Evolutionary conservation across 2,888 invertebrate species (phyloP).

Genomic region (Netelia melanura): DNA sequence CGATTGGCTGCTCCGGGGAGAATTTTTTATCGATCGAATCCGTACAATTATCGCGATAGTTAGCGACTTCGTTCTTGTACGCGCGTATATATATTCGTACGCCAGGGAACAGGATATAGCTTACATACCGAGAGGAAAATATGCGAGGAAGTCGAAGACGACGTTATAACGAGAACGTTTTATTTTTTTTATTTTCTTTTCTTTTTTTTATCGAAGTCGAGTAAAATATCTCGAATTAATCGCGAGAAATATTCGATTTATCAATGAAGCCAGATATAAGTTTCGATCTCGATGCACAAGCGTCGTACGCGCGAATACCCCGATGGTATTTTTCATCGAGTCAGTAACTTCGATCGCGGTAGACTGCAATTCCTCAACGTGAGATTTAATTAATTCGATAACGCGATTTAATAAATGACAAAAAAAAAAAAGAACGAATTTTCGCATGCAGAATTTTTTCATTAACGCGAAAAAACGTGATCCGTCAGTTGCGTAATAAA

Average conservation of each 20-base stretch:
- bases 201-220: neutral
- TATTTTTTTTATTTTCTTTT: neutral
- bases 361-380: conserved; percentile 2
- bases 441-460: too few relatives aligned
- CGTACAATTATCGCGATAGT: conserved; percentile 15
- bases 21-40: conserved; percentile 30
- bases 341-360: conserved; percentile 48
- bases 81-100: neutral
- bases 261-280: neutral
- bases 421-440: too few relatives aligned
- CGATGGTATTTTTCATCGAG: conserved; percentile 32
- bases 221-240: conserved; percentile 20
- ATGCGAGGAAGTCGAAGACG: neutral
- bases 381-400: too few relatives aligned
- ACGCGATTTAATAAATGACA: too few relatives aligned
- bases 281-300: conserved; percentile 12
- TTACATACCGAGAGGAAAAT: neutral
- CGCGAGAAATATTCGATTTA: conserved; percentile 15
- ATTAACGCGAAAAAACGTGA: too few relatives aligned
- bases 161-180: neutral
- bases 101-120: neutral
- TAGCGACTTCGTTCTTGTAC: neutral
- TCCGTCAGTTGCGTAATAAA: neutral
- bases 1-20: conserved; percentile 23
- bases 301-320: neutral